Evolutionary conservation across 2,113 vertebrate genomes (phyloP).

Genomic region (Ageneiosus marmoratus): DNA sequence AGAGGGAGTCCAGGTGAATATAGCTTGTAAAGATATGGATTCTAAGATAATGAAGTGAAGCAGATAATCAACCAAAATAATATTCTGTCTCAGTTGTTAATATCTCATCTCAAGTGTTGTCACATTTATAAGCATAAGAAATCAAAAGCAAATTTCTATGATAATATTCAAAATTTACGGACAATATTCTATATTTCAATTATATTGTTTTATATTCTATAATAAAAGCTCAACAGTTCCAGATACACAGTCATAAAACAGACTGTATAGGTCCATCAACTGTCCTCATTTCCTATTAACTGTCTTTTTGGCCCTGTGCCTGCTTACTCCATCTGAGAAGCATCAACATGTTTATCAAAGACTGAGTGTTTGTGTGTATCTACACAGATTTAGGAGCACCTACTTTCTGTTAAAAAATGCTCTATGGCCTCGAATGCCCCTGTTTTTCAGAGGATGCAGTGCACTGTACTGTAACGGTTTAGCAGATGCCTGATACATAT

Average conservation of each 20-base stretch:
- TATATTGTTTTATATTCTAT: background rate
- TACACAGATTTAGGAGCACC: slow-evolving; percentile 21
- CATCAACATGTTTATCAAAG: slow-evolving; percentile 45
- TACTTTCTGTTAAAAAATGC: slow-evolving; percentile 21
- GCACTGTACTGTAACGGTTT: slow-evolving; percentile 20
- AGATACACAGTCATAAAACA: slow-evolving; percentile 9
- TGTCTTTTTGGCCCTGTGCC: slow-evolving; percentile 14
- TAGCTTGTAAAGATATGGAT: background rate
- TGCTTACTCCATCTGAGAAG: background rate
- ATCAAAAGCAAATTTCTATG: background rate
- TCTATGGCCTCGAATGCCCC: slow-evolving; percentile 33
- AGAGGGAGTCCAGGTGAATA: background rate
- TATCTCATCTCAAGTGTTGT: no score
- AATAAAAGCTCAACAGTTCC: background rate
- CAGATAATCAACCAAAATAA: background rate
- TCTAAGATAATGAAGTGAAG: background rate
- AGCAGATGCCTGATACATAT: slow-evolving; percentile 16
- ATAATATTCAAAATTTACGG: background rate
- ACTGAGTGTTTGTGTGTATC: slow-evolving; percentile 27
- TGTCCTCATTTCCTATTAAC: background rate
- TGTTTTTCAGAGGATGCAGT: slow-evolving; percentile 29
- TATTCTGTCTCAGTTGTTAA: background rate
- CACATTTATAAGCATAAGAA: background rate
- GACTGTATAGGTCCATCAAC: background rate
- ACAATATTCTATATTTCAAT: no score